Conservation (phyloP, 2,113 vertebrate species). For the Notechis scutatus region DNA sequence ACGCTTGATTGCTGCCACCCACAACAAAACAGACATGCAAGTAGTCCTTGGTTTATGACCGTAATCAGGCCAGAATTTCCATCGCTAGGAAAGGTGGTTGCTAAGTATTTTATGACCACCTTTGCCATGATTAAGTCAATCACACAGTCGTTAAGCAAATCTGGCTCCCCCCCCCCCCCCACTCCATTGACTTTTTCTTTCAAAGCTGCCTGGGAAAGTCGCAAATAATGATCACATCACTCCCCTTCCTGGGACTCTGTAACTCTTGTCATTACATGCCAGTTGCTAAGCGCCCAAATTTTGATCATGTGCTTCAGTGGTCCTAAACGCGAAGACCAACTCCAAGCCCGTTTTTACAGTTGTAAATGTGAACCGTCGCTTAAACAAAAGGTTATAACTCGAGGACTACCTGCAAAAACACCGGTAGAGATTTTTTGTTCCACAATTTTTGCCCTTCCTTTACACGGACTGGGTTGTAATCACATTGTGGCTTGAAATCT, state of each 20-base stretch:
- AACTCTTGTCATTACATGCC: background rate
- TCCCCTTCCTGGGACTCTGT: background rate
- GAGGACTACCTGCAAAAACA: background rate
- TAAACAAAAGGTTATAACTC: background rate
- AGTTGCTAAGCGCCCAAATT: background rate
- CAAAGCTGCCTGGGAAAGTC: background rate
- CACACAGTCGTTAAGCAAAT: too few relatives aligned
- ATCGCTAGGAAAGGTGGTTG: background rate
- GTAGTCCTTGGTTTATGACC: background rate
- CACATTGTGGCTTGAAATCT: too few relatives aligned
- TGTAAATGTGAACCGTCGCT: background rate
- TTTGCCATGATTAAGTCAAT: too few relatives aligned
- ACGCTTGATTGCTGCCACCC: too few relatives aligned
- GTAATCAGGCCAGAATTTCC: background rate
- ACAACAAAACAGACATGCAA: too few relatives aligned
- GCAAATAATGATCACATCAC: accelerated
- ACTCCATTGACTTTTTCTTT: background rate
- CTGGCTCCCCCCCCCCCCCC: too few relatives aligned
- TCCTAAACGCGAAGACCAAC: background rate
- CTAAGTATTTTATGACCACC: background rate
- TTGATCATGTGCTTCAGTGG: background rate
- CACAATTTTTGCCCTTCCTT: background rate
- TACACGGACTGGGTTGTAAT: background rate
- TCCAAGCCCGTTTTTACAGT: background rate
- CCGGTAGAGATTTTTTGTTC: background rate